A percentile compares a stretch with the other conserved stretches of the same genome.
Conservation (phyloP, 1,140 invertebrate genomes). For the Euura saliciscinereae region DNA sequence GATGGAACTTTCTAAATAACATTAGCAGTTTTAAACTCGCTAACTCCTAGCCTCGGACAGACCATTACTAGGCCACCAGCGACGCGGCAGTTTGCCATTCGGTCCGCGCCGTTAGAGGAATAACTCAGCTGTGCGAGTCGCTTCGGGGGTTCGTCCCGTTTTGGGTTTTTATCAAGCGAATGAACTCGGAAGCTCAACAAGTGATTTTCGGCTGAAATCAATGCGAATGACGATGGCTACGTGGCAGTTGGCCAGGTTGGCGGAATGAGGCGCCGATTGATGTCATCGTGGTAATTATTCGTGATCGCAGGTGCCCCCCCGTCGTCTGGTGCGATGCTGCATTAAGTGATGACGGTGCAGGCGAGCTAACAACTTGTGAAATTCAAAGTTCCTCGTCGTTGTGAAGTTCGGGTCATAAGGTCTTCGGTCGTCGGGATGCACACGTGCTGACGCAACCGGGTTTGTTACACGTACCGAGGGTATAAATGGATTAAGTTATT, state of each 20-base stretch:
- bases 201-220: not conserved
- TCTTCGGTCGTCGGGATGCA: no score
- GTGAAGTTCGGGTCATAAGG: no score
- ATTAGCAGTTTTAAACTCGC: not conserved
- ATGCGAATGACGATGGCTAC: no score
- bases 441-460: no score
- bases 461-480: no score
- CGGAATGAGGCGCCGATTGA: no score
- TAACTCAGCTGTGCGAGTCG: not conserved
- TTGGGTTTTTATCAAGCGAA: no score
- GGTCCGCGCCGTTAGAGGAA: not conserved
- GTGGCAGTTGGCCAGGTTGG: no score
- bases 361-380: constrained; percentile 1
- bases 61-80: not conserved
- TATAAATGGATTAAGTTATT: no score
- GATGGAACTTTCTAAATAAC: not conserved
- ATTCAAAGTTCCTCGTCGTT: not conserved
- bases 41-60: not conserved
- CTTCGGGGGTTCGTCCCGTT: not conserved
- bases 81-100: not conserved
- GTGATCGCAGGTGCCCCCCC: no score
- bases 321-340: no score
- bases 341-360: not conserved
- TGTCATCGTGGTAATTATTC: no score
- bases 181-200: not conserved